Conservation (phyloP, 2,888 invertebrate genomes). For the Atherix ibis region DNA sequence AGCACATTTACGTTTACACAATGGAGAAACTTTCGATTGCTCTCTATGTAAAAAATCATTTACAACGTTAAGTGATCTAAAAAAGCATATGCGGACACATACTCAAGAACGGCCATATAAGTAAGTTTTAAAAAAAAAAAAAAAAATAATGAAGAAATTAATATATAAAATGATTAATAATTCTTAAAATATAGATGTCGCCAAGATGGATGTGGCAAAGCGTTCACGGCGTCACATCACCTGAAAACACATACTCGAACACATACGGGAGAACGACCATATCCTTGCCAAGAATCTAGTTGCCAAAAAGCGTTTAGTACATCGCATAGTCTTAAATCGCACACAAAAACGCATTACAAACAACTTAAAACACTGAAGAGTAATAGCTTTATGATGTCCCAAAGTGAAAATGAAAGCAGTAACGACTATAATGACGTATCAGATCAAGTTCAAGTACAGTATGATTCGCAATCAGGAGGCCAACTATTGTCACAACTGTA, state of each 20-base stretch:
- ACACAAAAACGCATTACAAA: conserved; percentile 57
- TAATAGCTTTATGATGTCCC: too few relatives aligned
- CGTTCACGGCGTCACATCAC: conserved; percentile 88
- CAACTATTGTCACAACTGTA: not conserved
- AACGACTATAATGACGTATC: not conserved
- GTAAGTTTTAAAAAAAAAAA: conserved; percentile 31
- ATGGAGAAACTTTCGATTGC: conserved; percentile 90
- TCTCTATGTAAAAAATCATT: conserved; percentile 78
- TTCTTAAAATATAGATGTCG: conserved; percentile 44
- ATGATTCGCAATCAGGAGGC: too few relatives aligned
- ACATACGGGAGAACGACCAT: conserved; percentile 60
- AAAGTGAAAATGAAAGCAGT: conserved; percentile 4
- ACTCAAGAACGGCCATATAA: conserved; percentile 81
- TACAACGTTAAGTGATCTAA: conserved; percentile 84
- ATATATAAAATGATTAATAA: not conserved
- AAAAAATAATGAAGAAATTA: not conserved
- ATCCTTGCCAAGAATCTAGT: conserved; percentile 49
- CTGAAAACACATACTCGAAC: conserved; percentile 75
- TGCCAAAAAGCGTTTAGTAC: conserved; percentile 71
- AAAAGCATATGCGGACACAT: conserved; percentile 85
- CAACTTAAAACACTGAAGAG: too few relatives aligned
- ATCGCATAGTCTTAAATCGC: conserved; percentile 67
- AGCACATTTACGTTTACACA: conserved; percentile 84
- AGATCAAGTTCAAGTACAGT: too few relatives aligned
- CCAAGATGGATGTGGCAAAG: conserved; percentile 73